phyloP scores from a whole-genome alignment of 1,140 invertebrate species.

The Acyrthosiphon pisum region DNA sequence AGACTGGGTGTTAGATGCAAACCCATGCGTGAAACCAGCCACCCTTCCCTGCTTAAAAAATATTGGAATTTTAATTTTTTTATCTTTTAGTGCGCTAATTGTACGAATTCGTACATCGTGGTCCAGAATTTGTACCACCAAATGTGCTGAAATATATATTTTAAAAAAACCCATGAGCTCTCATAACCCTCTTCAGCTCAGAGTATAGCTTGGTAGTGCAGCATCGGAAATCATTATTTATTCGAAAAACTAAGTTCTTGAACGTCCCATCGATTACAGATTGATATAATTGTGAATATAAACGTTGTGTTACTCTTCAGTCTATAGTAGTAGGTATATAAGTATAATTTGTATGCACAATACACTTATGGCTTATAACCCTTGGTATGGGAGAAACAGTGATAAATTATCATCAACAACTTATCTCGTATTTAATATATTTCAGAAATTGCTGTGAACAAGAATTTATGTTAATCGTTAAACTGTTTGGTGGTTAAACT shows the following conservation, averaged over 20 bases:
- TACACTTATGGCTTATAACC: background rate
- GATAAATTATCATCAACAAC: background rate
- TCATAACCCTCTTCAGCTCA: conserved; percentile 1
- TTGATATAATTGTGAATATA: no score
- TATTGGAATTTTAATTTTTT: no score
- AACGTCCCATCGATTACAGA: background rate
- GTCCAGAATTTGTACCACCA: no score
- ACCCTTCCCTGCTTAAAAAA: no score
- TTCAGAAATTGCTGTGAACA: background rate
- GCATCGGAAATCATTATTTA: conserved; percentile 16
- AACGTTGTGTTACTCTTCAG: no score
- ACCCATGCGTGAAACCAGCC: no score
- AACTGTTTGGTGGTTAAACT: background rate
- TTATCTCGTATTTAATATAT: background rate
- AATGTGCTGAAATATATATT: no score
- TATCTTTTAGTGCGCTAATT: no score
- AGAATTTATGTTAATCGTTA: background rate
- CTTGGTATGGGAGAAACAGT: background rate
- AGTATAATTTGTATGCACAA: background rate
- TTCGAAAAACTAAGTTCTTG: background rate
- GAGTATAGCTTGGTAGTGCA: background rate
- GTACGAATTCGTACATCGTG: no score
- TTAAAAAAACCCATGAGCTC: no score
- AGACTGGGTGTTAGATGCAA: no score
- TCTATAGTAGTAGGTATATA: background rate